phyloP scores from a whole-genome alignment of 2,888 invertebrate genomes.

The Melipona bicolor region DNA sequence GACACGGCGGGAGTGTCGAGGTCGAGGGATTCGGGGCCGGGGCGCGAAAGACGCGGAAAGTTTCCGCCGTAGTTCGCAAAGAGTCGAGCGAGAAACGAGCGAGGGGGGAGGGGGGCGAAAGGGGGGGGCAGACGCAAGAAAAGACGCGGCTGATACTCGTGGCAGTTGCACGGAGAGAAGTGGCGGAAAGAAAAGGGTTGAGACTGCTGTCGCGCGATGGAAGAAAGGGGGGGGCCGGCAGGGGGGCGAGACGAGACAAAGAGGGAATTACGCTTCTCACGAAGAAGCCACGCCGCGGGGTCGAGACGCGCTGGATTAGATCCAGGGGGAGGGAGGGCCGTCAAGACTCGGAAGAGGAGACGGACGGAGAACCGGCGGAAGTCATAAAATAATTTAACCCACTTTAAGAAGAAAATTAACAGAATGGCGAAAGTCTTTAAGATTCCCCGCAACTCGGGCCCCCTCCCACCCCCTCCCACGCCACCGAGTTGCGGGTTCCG shows the following conservation, averaged over 20 bases:
- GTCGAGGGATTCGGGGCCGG: slow-evolving; percentile 17
- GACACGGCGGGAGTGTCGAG: slow-evolving; percentile 37
- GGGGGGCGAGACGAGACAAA: slow-evolving; percentile 40
- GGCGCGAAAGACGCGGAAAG: slow-evolving; percentile 43
- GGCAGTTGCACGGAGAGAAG: slow-evolving; percentile 36
- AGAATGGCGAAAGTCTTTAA: slow-evolving; percentile 83
- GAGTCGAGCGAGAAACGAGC: slow-evolving; percentile 10
- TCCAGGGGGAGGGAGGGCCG: background rate
- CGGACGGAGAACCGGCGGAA: slow-evolving; percentile 63
- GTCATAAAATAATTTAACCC: slow-evolving; percentile 83
- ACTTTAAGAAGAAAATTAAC: slow-evolving; percentile 83
- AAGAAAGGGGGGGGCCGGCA: background rate
- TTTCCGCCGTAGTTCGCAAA: slow-evolving; percentile 42
- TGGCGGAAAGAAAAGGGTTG: slow-evolving; percentile 17
- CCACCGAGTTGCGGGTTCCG: slow-evolving; percentile 45
- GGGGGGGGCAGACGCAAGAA: slow-evolving; percentile 25
- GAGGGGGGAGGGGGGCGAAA: background rate
- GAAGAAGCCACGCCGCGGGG: background rate
- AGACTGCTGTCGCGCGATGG: background rate
- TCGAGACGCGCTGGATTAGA: slow-evolving; percentile 45
- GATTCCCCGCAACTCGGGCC: slow-evolving; percentile 77
- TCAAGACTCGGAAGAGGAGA: too few relatives aligned
- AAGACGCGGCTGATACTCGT: slow-evolving; percentile 54
- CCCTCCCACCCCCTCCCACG: slow-evolving; percentile 8
- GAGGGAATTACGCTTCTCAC: slow-evolving; percentile 51